phyloP scores from a whole-genome alignment of 2,888 invertebrate genomes.

The Sinelater perroti region DNA sequence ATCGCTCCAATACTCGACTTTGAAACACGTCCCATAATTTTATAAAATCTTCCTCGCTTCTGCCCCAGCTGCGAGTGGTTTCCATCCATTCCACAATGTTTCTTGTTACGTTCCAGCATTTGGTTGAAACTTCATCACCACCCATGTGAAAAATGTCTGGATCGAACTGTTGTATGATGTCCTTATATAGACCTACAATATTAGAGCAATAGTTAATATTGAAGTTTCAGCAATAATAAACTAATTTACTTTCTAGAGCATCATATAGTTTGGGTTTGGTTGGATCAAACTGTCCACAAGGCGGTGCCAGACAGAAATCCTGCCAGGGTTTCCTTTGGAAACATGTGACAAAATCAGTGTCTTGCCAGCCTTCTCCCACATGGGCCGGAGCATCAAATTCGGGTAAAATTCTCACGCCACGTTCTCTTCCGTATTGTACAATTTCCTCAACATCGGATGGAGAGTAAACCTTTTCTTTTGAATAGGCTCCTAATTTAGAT shows the following conservation, averaged over 20 bases:
- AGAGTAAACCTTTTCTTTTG: conserved; percentile 74
- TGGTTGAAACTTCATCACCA: conserved; percentile 77
- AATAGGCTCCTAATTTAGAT: conserved; percentile 80
- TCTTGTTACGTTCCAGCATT: conserved; percentile 80
- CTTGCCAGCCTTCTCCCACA: conserved; percentile 88
- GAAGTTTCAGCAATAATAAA: background rate
- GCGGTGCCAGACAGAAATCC: conserved; percentile 79
- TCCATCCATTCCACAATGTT: conserved; percentile 76
- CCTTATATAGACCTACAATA: conserved; percentile 64
- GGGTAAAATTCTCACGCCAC: conserved; percentile 88
- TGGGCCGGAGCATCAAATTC: conserved; percentile 94
- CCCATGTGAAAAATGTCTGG: conserved; percentile 90
- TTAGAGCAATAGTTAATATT: too few species aligned
- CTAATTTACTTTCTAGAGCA: conserved; percentile 61
- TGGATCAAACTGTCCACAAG: conserved; percentile 85
- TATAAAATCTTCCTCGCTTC: conserved; percentile 64
- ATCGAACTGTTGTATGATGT: conserved; percentile 76
- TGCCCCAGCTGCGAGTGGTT: conserved; percentile 67
- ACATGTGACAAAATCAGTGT: conserved; percentile 71
- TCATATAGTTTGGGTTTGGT: conserved; percentile 75
- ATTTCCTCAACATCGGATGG: conserved; percentile 65
- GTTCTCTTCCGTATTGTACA: conserved; percentile 72
- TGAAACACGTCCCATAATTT: conserved; percentile 82
- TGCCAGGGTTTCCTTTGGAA: conserved; percentile 80
- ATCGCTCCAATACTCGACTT: conserved; percentile 67